phyloP scores from a whole-genome alignment of 1,140 invertebrate species.

The Akabosia matsudoensis region DNA sequence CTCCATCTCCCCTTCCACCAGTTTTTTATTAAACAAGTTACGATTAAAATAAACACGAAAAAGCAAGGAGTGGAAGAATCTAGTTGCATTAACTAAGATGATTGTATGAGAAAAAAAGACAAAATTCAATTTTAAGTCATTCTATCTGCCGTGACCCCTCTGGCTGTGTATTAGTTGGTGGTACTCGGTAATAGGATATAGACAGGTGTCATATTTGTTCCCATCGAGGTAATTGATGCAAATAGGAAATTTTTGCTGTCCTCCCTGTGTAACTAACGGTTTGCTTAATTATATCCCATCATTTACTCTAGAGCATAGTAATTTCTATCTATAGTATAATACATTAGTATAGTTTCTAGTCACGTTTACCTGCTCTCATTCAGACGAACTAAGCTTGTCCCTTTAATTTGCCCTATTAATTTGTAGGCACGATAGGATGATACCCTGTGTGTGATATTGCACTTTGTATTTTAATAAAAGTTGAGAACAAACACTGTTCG shows the following conservation, averaged over 20 bases:
- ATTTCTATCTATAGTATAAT: slow-evolving; percentile 5
- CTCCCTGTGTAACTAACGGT: not conserved
- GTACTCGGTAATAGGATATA: slow-evolving; percentile 16
- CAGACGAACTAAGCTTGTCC: too few species aligned
- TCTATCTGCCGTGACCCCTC: too few species aligned
- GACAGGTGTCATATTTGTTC: slow-evolving; percentile 21
- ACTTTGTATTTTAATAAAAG: too few species aligned
- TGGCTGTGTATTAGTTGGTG: too few species aligned
- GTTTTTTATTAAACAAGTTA: not conserved
- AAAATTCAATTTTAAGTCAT: not conserved
- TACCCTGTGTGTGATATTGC: too few species aligned
- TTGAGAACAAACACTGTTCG: too few species aligned
- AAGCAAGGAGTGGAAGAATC: not conserved
- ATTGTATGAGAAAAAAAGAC: not conserved
- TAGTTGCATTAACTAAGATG: not conserved
- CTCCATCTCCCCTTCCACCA: not conserved
- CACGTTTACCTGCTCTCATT: too few species aligned
- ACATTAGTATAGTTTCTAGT: too few species aligned
- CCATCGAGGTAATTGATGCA: not conserved
- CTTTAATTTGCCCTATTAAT: too few species aligned
- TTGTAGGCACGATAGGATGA: too few species aligned
- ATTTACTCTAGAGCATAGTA: not conserved
- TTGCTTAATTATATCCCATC: not conserved
- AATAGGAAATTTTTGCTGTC: not conserved
- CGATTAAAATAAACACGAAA: not conserved